Evolutionary conservation across 2,888 invertebrate species (phyloP), one percentile per base, ranked within the genome.

Genomic region (Cremastinae sp.): DNA sequence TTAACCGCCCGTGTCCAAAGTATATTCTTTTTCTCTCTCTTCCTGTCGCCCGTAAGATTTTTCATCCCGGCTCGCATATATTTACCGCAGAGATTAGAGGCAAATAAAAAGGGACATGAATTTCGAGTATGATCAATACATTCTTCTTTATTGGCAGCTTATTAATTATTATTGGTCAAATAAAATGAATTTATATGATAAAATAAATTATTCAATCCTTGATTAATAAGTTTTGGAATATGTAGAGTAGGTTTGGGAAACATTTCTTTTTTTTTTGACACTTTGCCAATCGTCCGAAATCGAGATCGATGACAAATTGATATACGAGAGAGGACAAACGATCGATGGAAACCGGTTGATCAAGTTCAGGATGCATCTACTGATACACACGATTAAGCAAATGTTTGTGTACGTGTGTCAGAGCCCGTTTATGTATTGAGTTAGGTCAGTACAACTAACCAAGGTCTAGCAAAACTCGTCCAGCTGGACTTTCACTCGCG

Each of bases 291-390:
- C 22, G 22, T n/a, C n/a, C 9, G 38, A 12, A 22, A 66, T 61
- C 28, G 68, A n/a, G 49, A 61, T 28, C 5, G 59, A 49, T 65
- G 68, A 72, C 75, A 51, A 69, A 47, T 69, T 53, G 54, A 69
- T 76, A 53, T 45, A 38, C 38, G 53, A 64, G 58, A 41, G 69
- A 53, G 16, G 69, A 69, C 53, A 73, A 70, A 71, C 72, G 62
- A 72, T 75, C 41, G 72, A 75, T 75, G 56, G 53, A 62, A 76
- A 76, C 75, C 75, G 75, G 75, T 76, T 69, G 64, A 73, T 73
- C 76, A 76, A 76, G 59, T 73, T 76, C 68, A 69, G 66, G 62
- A 72, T 75, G 66, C 66, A 66, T 70, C 53, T 47, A 74, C 53
- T 54, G 51, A 64, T 64, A 65, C 66, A 54, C 12, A 54, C 3